Conservation (phyloP, 2,797 vertebrate species). For the Alca torda region DNA sequence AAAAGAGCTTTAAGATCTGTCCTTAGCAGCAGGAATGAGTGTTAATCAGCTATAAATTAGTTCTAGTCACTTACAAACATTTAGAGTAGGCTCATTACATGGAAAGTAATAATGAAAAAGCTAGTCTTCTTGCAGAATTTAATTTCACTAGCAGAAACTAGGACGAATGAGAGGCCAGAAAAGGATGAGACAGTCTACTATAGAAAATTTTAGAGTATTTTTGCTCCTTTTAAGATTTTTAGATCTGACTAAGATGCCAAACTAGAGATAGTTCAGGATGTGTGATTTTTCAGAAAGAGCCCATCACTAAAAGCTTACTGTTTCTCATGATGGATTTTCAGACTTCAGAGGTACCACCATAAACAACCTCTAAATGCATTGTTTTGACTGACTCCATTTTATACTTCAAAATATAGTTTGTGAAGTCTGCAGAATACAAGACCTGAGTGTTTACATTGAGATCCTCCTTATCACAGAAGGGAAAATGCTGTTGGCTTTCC, state of each 20-base stretch:
- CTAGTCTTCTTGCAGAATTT: neutral
- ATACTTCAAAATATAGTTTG: neutral
- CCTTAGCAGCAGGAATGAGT: neutral
- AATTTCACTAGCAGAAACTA: neutral
- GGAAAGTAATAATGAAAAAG: slow-evolving; percentile 18
- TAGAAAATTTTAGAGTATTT: neutral
- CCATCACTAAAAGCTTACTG: rapidly evolving
- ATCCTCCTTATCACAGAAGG: neutral
- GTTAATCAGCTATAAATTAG: slow-evolving; percentile 31
- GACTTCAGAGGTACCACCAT: neutral
- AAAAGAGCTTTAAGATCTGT: slow-evolving; percentile 16
- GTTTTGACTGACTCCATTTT: neutral
- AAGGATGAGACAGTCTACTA: neutral
- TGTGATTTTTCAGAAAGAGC: neutral
- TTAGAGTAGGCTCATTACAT: neutral
- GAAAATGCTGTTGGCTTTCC: neutral
- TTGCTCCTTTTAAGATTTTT: neutral
- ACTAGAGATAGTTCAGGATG: neutral
- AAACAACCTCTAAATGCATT: neutral
- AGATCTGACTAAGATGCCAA: neutral
- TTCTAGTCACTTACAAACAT: slow-evolving; percentile 28
- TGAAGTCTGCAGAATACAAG: neutral
- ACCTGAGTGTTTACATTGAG: neutral
- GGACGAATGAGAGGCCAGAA: neutral
- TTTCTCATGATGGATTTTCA: neutral